phyloP scores from a whole-genome alignment of 2,888 invertebrate genomes.

The Cryptus viduatorius region DNA sequence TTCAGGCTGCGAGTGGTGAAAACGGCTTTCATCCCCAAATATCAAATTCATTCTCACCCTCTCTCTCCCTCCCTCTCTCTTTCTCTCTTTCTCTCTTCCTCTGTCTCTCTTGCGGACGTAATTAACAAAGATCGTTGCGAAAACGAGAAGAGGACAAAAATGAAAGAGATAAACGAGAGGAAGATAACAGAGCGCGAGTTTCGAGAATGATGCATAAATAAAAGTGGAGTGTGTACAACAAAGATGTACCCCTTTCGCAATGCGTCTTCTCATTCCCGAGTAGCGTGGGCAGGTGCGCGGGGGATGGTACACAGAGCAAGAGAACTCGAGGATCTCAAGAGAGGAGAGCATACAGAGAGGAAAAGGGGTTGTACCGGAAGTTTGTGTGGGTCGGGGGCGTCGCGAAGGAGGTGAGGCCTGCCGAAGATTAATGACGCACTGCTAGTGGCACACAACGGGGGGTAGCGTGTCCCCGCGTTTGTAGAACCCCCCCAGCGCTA shows the following conservation, averaged over 20 bases:
- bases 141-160: background rate
- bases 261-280: slow-evolving; percentile 39
- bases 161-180: background rate
- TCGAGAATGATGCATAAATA: slow-evolving; percentile 32
- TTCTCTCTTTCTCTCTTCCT: too few relatives aligned
- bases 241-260: slow-evolving; percentile 35
- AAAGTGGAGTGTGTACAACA: slow-evolving; percentile 14
- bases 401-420: slow-evolving; percentile 72
- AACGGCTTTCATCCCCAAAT: background rate
- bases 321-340: slow-evolving; percentile 43
- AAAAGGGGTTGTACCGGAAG: slow-evolving; percentile 43
- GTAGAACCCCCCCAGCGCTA: slow-evolving; percentile 63
- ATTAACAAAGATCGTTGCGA: background rate
- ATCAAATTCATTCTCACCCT: background rate
- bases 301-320: background rate
- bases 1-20: background rate
- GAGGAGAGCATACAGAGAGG: background rate
- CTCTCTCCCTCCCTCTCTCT: background rate
- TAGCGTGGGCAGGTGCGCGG: slow-evolving; percentile 23
- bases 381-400: slow-evolving; percentile 28
- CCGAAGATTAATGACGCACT: slow-evolving; percentile 79
- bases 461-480: slow-evolving; percentile 72
- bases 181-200: background rate
- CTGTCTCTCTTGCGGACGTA: background rate
- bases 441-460: slow-evolving; percentile 73